Base-by-base conservation (phyloP, 2,888 invertebrate genomes). In the Ypsolopha scabrella region DNA sequence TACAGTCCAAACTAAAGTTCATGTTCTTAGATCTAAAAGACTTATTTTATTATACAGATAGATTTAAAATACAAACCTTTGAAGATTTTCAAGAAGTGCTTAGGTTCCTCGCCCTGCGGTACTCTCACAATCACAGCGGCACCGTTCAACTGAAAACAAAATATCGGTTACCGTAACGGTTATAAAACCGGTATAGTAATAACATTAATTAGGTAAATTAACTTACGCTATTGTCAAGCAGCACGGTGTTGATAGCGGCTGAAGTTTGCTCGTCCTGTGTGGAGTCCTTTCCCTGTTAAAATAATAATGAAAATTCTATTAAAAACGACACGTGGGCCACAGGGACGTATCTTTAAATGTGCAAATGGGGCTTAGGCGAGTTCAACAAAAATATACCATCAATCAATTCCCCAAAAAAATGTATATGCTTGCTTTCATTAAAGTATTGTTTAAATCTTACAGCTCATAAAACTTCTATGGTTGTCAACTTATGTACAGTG, bases 41-140 rank as follows among this genome's bases (percentile, higher is more conserved):
- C n/a, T n/a, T n/a, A n/a, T n/a, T n/a, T n/a, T n/a, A n/a, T n/a
- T n/a, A n/a, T n/a, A n/a, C n/a, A n/a, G n/a, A n/a, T n/a, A n/a
- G n/a, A n/a, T 24, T 24, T 24, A 24, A 24, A 24, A 24, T 24
- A 24, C 24, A 24, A 65, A 61, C 90, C 90, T 70, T 90, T 88
- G 72, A 91, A 91, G 39, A 91, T 87, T 59, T 88, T 87, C 38
- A 90, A 70, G 72, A 91, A 91, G 67, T 91, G 91, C 39, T 88
- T 81, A 0, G 91, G 90, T 60, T 91, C 91, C 57, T 88, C 70
- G 7, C 89, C 89, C 63, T 91, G 91, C 0, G 80, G 75, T 4
- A 90, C 88, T 52, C 89, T 77, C 14, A 90, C 87, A 60, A 90
- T 86, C 13, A 88, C 75, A 7, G 88, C 89, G 55, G 72, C 71